Evolutionary conservation across 2,888 invertebrate species (phyloP), one percentile per base, ranked within the genome.

Genomic region (Molorchus minor): DNA sequence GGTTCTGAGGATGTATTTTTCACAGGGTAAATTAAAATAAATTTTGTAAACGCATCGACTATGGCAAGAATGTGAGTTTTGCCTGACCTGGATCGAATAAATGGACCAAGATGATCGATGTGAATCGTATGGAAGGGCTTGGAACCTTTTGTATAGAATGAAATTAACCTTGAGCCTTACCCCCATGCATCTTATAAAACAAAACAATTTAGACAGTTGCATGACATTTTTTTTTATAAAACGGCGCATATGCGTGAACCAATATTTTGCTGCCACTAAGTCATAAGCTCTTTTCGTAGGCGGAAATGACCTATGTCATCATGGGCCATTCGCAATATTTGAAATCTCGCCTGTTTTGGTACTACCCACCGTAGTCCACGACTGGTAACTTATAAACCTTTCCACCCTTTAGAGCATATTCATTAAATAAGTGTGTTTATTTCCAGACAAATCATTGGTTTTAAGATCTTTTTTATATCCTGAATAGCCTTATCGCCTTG

Each of bases 121-220:
- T 63, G 66, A 8, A 61, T 29, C 1, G 58, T 64, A 46, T 67
- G 62, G 35, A 62, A 62, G 17, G 64, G 64, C 10, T 12, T 21
- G 67, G 45, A 12, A 41, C 38, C 41, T 66, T 64, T 10, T 16
- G 43, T 7, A 65, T 61, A 2, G 61, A 56, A 51, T 59, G 55
- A 10, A 59, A 36, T 3, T 25, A 44, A 10, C 61, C 65, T 5
- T 47, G 45, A 12, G 36, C 30, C 35, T 59, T 64, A 56, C n/a
- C 57, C 2, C 36, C 40, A 8, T 35, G 54, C 1, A 19, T 29
- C 58, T 64, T 58, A 19, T 47, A 56, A 43, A 38, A 60, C 8
- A n/a, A 53, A 3, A 43, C 60, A 62, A 19, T 52, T 40, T 12
- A n/a, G n/a, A n/a, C n/a, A 61, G 15, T 43, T 51, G 10, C 43